Percentiles rank a stretch among this genome's conserved stretches.
phyloP scores from a whole-genome alignment of 1,140 invertebrate species.

The Zaprionus africanus region DNA sequence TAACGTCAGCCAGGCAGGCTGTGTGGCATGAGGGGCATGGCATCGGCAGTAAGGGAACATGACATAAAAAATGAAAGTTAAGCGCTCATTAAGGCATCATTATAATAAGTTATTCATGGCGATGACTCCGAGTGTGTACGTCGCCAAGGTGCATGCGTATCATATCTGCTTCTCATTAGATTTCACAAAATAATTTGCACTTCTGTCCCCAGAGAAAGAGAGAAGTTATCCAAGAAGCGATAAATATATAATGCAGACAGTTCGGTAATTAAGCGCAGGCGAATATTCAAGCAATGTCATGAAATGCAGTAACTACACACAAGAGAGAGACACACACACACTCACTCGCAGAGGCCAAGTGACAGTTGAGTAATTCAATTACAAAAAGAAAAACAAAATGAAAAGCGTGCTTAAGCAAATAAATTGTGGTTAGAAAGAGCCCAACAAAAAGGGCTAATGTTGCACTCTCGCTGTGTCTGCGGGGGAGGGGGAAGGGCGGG shows the following conservation, averaged over 20 bases:
- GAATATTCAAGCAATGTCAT: background rate
- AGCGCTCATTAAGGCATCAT: constrained; percentile 75
- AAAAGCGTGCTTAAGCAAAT: constrained; percentile 18
- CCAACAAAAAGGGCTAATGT: constrained; percentile 41
- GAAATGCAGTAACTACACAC: constrained; percentile 15
- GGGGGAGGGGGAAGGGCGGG: background rate
- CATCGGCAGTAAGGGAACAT: no score
- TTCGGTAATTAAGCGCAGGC: constrained; percentile 31
- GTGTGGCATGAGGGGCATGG: background rate
- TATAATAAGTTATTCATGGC: constrained; percentile 68
- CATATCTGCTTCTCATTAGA: constrained; percentile 55
- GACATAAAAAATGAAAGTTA: constrained; percentile 76
- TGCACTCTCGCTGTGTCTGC: constrained; percentile 7
- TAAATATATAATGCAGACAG: constrained; percentile 10
- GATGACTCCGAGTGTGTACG: background rate
- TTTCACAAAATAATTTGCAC: no score
- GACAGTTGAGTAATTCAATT: constrained; percentile 4
- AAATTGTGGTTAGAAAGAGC: constrained; percentile 18
- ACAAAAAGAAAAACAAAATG: constrained; percentile 1
- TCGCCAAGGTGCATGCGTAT: constrained; percentile 6
- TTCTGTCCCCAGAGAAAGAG: constrained; percentile 3
- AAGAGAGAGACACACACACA: background rate
- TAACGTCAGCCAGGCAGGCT: constrained; percentile 9
- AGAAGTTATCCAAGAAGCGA: background rate
- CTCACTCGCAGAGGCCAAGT: background rate